Percentiles rank a stretch among this genome's conserved stretches.
phyloP scores from a whole-genome alignment of 1,140 invertebrate genomes.

The Galleria mellonella region DNA sequence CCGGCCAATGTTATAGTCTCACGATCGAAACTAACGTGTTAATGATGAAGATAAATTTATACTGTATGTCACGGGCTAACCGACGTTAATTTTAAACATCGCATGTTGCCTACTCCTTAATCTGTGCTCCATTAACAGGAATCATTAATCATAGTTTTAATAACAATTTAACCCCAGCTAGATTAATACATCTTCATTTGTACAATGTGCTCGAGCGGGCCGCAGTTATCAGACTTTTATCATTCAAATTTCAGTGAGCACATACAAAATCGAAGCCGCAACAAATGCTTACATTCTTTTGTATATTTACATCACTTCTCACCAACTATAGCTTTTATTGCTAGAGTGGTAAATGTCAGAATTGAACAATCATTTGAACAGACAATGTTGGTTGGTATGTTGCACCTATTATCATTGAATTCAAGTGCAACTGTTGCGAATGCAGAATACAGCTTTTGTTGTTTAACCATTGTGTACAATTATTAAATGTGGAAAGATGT shows the following conservation, averaged over 20 bases:
- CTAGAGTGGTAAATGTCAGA: not conserved
- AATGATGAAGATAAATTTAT: conserved; percentile 65
- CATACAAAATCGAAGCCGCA: conserved; percentile 47
- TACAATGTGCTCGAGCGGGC: conserved; percentile 37
- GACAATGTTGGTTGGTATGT: not conserved
- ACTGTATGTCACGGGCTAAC: conserved; percentile 48
- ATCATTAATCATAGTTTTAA: conserved; percentile 73
- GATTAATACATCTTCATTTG: conserved; percentile 72
- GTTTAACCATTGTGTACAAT: conserved; percentile 66
- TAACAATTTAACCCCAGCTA: conserved; percentile 71
- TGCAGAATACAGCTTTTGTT: conserved; percentile 53
- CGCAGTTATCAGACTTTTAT: conserved; percentile 51
- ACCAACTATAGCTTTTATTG: not conserved
- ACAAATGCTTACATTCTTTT: conserved; percentile 42
- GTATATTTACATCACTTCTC: not conserved
- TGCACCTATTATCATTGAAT: conserved; percentile 27
- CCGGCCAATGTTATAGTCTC: conserved; percentile 15
- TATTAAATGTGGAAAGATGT: conserved; percentile 68
- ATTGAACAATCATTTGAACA: not conserved
- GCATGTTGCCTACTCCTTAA: conserved; percentile 59
- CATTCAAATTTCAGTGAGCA: conserved; percentile 50
- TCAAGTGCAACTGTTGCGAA: conserved; percentile 57
- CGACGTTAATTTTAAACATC: conserved; percentile 50
- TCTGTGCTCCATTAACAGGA: conserved; percentile 59
- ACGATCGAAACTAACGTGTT: conserved; percentile 46